Evolutionary conservation across 2,797 vertebrate species (phyloP).

Genomic region (Erpetoichthys calabaricus): DNA sequence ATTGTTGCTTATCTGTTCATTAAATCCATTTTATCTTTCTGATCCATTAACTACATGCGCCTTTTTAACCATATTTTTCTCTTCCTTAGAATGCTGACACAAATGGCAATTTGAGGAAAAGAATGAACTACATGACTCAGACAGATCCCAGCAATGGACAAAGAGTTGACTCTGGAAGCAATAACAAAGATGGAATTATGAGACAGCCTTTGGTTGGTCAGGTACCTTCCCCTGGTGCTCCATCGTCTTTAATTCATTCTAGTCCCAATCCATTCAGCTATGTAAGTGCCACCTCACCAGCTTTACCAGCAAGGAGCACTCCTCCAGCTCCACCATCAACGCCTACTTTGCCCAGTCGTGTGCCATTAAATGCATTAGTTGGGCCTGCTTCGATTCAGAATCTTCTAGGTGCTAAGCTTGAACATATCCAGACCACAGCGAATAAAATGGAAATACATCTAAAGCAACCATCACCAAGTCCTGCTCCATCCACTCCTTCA

Average conservation of each 20-base stretch:
- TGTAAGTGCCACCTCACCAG: constrained; percentile 48
- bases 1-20: not conserved
- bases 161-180: constrained; percentile 57
- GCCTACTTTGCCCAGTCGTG: constrained; percentile 52
- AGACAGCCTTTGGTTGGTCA: constrained; percentile 41
- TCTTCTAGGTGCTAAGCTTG: constrained; percentile 70
- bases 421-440: constrained; percentile 68
- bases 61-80: constrained; percentile 5
- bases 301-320: constrained; percentile 53
- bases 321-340: constrained; percentile 60
- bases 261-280: constrained; percentile 77
- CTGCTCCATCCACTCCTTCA: constrained; percentile 46
- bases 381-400: constrained; percentile 57
- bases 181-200: constrained; percentile 34
- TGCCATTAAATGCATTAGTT: constrained; percentile 37
- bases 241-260: constrained; percentile 55
- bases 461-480: constrained; percentile 44
- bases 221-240: constrained; percentile 42
- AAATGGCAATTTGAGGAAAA: constrained; percentile 82
- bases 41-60: too few relatives aligned
- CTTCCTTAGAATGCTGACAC: constrained; percentile 63
- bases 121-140: constrained; percentile 62
- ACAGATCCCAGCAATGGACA: constrained; percentile 49
- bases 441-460: constrained; percentile 46
- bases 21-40: not conserved